Evolutionary conservation across 1,140 invertebrate species (phyloP).

Genomic region (Polypedilum vanderplanki): DNA sequence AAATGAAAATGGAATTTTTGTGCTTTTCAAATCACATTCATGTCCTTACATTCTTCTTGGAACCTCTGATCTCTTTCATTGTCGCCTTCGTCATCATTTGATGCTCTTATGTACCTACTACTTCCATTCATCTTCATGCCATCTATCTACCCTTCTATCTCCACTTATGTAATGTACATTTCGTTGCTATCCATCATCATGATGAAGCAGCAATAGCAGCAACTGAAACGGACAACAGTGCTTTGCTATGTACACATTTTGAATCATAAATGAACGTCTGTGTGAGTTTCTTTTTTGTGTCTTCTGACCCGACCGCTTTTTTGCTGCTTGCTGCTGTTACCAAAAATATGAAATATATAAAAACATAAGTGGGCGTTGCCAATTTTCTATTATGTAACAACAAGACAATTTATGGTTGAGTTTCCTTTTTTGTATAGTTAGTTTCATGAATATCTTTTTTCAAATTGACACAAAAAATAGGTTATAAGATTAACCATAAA

Average conservation of each 20-base stretch:
- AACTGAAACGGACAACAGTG: background rate
- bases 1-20: conserved; percentile 8
- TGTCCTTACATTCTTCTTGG: too few relatives aligned
- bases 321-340: background rate
- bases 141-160: background rate
- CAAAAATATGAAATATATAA: background rate
- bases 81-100: background rate
- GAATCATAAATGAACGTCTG: conserved; percentile 18
- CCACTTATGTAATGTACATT: conserved; percentile 18
- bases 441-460: too few relatives aligned
- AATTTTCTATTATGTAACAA: background rate
- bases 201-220: background rate
- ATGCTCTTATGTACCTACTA: background rate
- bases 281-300: background rate
- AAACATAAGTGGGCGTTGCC: conserved; percentile 2
- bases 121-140: background rate
- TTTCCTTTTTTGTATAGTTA: too few relatives aligned
- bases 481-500: too few relatives aligned
- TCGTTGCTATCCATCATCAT: conserved; percentile 1
- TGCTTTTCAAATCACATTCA: conserved; percentile 12
- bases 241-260: background rate
- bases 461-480: too few relatives aligned
- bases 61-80: background rate
- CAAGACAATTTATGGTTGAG: too few relatives aligned
- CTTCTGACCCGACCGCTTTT: background rate